Base-by-base conservation (phyloP, 1,140 invertebrate genomes). In the Anoplophora glabripennis region DNA sequence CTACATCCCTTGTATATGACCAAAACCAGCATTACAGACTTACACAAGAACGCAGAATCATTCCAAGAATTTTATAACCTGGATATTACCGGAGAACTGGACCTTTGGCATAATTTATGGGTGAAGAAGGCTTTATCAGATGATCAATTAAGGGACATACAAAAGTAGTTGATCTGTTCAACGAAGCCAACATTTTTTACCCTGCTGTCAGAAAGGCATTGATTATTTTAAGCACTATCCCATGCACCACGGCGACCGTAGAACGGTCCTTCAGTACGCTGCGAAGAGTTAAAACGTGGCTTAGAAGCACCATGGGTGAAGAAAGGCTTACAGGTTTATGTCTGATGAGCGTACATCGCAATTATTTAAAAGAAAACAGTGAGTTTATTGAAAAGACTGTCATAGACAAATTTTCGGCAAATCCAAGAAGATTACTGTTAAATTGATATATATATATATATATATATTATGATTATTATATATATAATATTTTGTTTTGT, bases 281-380 rank as follows among this genome's bases (percentile, higher is more conserved):
- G n/a, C n/a, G n/a, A n/a, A n/a, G n/a, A n/a, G n/a, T n/a, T n/a
- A n/a, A 53, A 15, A 35, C 11, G 44, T 44, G 40, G 48, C 40
- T 59, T 34, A 59, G 48, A 44, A 44, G 57, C 47, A 52, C 57
- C 28, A 59, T 59, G 57, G 40, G 21, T 15, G 42, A 59, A 53
- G 28, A 59, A 34, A 59, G 49, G 14, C 44, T 44, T 45, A 46
- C 21, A 18, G 48, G 40, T 15, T 44, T 57, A 51, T 40, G 51
- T 53, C 28, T 53, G 51, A 53, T 53, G 54, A 56, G 54, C 44
- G 44, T 40, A n/a, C 54, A 56, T 48, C 44, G 14, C n/a, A 18
- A 53, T 21, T 53, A 40, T 33, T 21, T 36, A 9, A 33, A 45
- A 45, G 21, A 55, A 55, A 55, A 55, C 15, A 14, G 34, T 14